Percentiles rank a stretch among this genome's conserved stretches.
phyloP scores from a whole-genome alignment of 2,797 vertebrate genomes.

The Pipistrellus kuhlii region DNA sequence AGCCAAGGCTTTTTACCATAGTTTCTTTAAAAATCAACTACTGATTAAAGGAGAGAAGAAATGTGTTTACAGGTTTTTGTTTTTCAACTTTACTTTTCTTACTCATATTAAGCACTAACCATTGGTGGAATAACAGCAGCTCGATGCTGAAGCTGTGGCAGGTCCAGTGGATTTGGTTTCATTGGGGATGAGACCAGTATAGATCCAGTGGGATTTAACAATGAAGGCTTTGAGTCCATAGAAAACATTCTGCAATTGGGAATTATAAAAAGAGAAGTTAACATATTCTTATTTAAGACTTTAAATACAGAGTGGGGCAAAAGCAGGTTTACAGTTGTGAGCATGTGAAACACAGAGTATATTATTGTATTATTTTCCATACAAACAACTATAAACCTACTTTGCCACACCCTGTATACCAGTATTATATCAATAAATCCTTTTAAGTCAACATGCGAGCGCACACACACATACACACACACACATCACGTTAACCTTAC shows the following conservation, averaged over 20 bases:
- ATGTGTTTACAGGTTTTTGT: not conserved
- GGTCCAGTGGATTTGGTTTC: conserved; percentile 93
- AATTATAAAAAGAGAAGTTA: conserved; percentile 30
- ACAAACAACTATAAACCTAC: not conserved
- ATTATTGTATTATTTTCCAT: not conserved
- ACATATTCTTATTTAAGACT: conserved; percentile 57
- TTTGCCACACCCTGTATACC: not conserved
- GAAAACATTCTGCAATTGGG: conserved; percentile 90
- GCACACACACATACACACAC: not conserved
- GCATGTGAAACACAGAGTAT: not conserved
- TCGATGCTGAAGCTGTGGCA: conserved; percentile 96
- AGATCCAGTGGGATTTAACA: conserved; percentile 92
- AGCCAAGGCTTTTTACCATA: not conserved
- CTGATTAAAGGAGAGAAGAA: conserved; percentile 24
- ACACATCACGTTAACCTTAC: not conserved
- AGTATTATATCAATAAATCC: not conserved
- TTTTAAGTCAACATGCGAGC: not conserved
- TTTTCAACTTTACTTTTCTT: conserved; percentile 43
- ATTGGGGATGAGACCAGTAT: conserved; percentile 93
- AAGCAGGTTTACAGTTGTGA: not conserved
- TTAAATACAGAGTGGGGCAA: not conserved
- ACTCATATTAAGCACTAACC: conserved; percentile 87
- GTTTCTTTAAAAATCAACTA: not conserved
- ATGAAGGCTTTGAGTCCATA: conserved; percentile 94
- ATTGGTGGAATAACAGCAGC: conserved; percentile 97